Base-by-base conservation (phyloP, 2,113 vertebrate species). In the Macrotus californicus region DNA sequence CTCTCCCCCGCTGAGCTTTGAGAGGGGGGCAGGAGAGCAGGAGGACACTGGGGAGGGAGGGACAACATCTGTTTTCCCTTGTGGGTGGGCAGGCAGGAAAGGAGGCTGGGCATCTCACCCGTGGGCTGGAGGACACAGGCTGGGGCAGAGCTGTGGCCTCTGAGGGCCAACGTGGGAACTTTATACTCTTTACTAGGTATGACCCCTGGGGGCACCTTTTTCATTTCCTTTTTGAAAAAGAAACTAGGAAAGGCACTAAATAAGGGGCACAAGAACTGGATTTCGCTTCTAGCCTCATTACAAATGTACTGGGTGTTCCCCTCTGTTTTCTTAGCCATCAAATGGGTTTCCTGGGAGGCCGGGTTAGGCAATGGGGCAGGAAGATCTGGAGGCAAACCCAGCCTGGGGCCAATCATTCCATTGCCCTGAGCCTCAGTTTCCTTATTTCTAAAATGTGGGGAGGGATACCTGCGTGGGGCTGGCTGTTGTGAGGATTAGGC, bases 161-260 rank as follows among this genome's bases (percentile, higher is more conserved):
- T n/a, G 29, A 13, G 5, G 34, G 26, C 39, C 18, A 7, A 0
- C 2, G 0, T 10, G 36, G 52, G 31, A 52, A 24, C 22, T 34
- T n/a, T 24, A 29, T 41, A 2, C 56, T 91, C 12, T 64, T 34
- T 9, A 9, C 36, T 43, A 9, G n/a, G 39, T 8, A 61, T 52
- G 52, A 39, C 67, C 50, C 13, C 24, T 59, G 39, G 39, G 2
- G 39, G 50, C 41, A 56, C 41, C 82, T 66, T 72, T 10, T 36
- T 92, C 0, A 0, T 56, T 19, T 56, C 24, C 24, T 67, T 81
- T 84, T 59, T n/a, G 56, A 86, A 61, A 67, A 36, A 80, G 43
- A 94, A 94, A 72, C n/a, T 52, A 94, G 89, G 76, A 64, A 90
- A 75, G 41, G 56, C 16, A 69, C 24, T 73, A 54, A 73, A 21